A percentile compares a stretch with the other conserved stretches of the same genome.
phyloP scores from a whole-genome alignment of 1,140 invertebrate species.

The Zaprionus capensis region DNA sequence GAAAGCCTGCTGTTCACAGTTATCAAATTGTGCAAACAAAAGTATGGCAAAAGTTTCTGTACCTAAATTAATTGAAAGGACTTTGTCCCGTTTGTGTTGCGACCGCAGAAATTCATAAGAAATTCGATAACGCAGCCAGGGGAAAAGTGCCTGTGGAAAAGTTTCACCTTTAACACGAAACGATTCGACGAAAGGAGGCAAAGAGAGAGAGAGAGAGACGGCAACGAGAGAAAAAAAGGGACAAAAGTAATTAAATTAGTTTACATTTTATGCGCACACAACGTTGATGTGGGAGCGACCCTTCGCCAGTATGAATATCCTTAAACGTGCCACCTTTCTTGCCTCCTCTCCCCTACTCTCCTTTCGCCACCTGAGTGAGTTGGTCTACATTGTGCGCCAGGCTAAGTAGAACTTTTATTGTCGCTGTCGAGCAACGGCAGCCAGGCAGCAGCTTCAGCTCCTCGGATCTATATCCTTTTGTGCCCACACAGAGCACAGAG shows the following conservation, averaged over 20 bases:
- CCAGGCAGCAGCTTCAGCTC: neutral
- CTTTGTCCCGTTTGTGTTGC: constrained; percentile 22
- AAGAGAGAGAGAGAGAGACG: neutral
- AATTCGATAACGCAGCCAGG: constrained; percentile 24
- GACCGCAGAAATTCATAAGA: constrained; percentile 46
- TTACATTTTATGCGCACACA: constrained; percentile 19
- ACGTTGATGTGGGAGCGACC: neutral
- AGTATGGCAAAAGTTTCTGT: constrained; percentile 48
- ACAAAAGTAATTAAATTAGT: constrained; percentile 60
- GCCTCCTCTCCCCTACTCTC: neutral
- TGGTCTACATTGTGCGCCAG: constrained; percentile 6
- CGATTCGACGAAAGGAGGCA: neutral
- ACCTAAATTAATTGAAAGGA: constrained; percentile 72
- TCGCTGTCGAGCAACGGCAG: constrained; percentile 48
- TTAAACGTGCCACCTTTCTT: neutral
- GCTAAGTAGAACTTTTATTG: constrained; percentile 63
- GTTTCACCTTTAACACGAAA: constrained; percentile 36
- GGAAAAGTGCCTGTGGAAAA: constrained; percentile 14
- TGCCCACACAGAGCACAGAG: neutral
- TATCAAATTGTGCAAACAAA: constrained; percentile 75
- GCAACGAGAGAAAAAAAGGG: constrained; percentile 18
- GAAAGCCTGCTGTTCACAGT: constrained; percentile 44
- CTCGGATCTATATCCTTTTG: constrained; percentile 26
- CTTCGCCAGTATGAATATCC: neutral
- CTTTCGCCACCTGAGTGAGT: neutral